A percentile compares a stretch with the other conserved stretches of the same genome.
These are phyloP conservation scores for Fistularia commersonii DNA, from an alignment of 2,797 vertebrate species.

Conservation along the genomic window DNA sequence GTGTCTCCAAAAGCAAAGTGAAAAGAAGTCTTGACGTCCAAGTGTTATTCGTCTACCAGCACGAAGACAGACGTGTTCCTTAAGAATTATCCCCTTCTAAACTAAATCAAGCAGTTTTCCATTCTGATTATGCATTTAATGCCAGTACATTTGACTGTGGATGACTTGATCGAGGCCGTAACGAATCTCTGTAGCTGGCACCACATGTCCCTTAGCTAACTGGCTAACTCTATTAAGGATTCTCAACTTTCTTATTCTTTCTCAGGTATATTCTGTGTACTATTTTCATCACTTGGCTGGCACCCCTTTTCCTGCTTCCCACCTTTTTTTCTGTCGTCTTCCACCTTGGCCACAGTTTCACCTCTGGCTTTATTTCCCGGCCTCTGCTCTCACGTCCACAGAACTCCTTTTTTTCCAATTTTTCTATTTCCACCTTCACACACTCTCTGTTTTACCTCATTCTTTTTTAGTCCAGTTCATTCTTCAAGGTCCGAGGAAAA, in stretches of 20 bases:
- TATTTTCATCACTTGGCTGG: conserved; percentile 25
- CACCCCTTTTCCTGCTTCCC: conserved; percentile 13
- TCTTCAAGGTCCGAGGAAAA: conserved; percentile 17
- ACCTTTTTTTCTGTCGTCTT: conserved; percentile 4
- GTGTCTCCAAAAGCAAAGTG: conserved; percentile 45
- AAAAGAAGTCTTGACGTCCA: conserved; percentile 35
- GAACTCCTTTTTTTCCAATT: neutral
- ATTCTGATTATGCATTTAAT: conserved; percentile 36
- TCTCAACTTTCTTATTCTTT: conserved; percentile 44
- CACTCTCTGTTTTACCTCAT: conserved; percentile 15
- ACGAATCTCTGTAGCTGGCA: conserved; percentile 48
- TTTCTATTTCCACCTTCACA: neutral
- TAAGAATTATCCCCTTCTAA: conserved; percentile 48
- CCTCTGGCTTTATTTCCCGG: conserved; percentile 24
- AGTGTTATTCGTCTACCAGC: conserved; percentile 31
- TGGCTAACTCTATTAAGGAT: conserved; percentile 51
- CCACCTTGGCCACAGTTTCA: conserved; percentile 37
- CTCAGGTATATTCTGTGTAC: conserved; percentile 44
- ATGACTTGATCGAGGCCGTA: conserved; percentile 44
- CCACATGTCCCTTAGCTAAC: conserved; percentile 35
- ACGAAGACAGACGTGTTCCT: conserved; percentile 41
- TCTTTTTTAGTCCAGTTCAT: conserved; percentile 15
- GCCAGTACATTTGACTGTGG: conserved; percentile 40
- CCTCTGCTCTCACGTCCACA: conserved; percentile 11
- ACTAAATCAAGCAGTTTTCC: conserved; percentile 70